Percentiles rank a stretch among this genome's conserved stretches.
These are phyloP conservation scores for Psittacara wagleri DNA, from an alignment of 2,113 vertebrate species.

Conservation along the genomic window DNA sequence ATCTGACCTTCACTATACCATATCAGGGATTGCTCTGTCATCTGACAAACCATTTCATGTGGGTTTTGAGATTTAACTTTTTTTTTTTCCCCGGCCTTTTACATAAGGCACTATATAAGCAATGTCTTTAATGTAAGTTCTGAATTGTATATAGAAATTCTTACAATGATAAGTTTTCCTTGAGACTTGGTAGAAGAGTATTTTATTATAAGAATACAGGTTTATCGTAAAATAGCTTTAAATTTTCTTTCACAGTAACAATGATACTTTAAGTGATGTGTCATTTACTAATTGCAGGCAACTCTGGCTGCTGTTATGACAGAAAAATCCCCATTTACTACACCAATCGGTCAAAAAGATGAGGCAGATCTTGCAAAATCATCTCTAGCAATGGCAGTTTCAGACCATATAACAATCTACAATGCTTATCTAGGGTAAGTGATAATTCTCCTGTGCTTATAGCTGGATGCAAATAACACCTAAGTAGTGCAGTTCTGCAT, in stretches of 20 bases:
- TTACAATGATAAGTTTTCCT: not conserved
- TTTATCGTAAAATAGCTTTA: not conserved
- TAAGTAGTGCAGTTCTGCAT: not conserved
- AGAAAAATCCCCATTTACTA: slow-evolving; percentile 95
- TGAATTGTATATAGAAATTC: not conserved
- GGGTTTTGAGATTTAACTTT: not conserved
- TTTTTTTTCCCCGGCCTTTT: not conserved
- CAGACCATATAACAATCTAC: slow-evolving; percentile 95
- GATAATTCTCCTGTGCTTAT: not conserved
- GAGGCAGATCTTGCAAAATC: slow-evolving; percentile 94
- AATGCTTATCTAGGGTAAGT: slow-evolving; percentile 90
- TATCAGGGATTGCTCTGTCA: not conserved
- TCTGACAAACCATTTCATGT: not conserved
- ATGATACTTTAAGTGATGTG: not conserved
- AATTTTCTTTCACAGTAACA: not conserved
- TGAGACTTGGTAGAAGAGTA: not conserved
- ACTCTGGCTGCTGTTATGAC: slow-evolving; percentile 95
- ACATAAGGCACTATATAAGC: not conserved
- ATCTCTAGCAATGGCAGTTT: slow-evolving; percentile 86
- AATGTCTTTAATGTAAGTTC: not conserved
- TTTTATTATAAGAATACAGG: not conserved
- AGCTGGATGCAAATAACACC: not conserved
- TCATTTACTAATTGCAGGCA: slow-evolving; percentile 77
- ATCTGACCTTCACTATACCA: not conserved
- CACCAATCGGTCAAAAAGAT: slow-evolving; percentile 92